phyloP scores from a whole-genome alignment of 2,113 vertebrate genomes.

The Cairina moschata region DNA sequence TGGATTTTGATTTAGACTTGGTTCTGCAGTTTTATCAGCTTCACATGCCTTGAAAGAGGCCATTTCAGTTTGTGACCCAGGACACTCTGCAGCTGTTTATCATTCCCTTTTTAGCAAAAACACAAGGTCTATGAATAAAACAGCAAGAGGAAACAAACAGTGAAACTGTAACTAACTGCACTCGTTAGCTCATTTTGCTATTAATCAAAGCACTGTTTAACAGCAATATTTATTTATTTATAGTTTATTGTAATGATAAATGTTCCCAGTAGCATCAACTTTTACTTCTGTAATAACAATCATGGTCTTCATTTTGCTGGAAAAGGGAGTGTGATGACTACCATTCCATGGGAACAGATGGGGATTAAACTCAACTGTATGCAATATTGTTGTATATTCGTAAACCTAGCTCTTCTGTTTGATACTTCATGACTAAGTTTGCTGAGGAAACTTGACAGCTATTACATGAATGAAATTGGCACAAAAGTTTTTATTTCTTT shows the following conservation, averaged over 20 bases:
- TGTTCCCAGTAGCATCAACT: neutral
- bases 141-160: neutral
- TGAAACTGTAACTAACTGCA: neutral
- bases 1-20: constrained; percentile 7
- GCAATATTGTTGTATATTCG: neutral
- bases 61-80: neutral
- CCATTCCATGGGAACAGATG: neutral
- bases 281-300: neutral
- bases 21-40: neutral
- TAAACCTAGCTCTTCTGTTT: neutral
- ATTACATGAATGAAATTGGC: neutral
- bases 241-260: neutral
- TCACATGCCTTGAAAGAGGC: neutral
- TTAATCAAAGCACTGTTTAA: neutral
- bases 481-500: neutral
- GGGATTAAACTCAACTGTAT: neutral
- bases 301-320: neutral
- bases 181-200: neutral
- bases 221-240: neutral
- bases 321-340: neutral
- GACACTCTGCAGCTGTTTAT: neutral
- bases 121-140: neutral
- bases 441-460: neutral
- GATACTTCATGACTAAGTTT: neutral
- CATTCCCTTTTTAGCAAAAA: constrained; percentile 9